phyloP scores from a whole-genome alignment of 2,797 vertebrate species.

The Xenopus petersii region DNA sequence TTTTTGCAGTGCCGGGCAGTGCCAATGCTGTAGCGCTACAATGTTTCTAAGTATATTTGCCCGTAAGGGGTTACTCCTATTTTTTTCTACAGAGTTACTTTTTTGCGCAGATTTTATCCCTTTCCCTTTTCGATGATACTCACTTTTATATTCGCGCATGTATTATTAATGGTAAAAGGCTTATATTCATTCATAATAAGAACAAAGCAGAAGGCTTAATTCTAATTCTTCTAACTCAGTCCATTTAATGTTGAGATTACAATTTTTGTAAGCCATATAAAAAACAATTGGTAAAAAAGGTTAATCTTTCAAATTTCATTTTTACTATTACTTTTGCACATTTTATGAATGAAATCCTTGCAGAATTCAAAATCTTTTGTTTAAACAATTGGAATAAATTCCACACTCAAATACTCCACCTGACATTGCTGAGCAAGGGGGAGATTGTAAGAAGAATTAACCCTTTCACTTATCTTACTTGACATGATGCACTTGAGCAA shows the following conservation, averaged over 20 bases:
- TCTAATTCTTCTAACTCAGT: constrained; percentile 48
- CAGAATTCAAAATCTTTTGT: constrained; percentile 19
- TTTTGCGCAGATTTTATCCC: constrained; percentile 35
- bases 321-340: constrained; percentile 38
- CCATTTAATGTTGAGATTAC: constrained; percentile 50
- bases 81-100: neutral
- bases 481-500: constrained; percentile 6
- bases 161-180: constrained; percentile 48
- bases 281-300: constrained; percentile 33
- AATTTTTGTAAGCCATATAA: constrained; percentile 47
- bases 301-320: constrained; percentile 38
- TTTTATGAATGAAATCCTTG: constrained; percentile 31
- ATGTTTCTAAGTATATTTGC: neutral
- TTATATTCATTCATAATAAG: constrained; percentile 49
- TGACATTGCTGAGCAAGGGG: neutral
- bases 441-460: constrained; percentile 8
- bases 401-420: constrained; percentile 18
- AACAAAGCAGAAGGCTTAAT: constrained; percentile 42
- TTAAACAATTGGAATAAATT: constrained; percentile 14
- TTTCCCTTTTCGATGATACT: constrained; percentile 38
- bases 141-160: constrained; percentile 47
- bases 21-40: neutral
- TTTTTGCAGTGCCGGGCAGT: too few species aligned
- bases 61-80: neutral
- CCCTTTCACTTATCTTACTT: constrained; percentile 13